Evolutionary conservation across 2,888 invertebrate genomes (phyloP).

Genomic region (Marasmarcha lunaedactyla): DNA sequence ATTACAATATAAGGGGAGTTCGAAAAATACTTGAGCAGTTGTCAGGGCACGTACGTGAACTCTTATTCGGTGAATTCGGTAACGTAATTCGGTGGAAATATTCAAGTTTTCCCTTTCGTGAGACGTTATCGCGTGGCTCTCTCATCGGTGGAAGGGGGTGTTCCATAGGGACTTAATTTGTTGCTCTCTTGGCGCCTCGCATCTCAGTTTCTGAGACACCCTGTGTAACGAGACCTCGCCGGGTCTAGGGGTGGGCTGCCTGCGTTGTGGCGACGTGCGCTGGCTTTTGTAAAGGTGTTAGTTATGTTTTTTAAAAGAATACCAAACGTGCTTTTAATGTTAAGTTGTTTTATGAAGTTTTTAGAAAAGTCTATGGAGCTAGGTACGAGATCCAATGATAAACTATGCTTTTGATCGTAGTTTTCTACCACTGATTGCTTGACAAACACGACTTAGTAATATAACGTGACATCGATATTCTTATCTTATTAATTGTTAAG

Average conservation of each 20-base stretch:
- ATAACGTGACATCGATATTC: no score
- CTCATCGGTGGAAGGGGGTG: slow-evolving; percentile 33
- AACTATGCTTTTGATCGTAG: no score
- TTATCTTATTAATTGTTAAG: no score
- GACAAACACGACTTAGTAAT: no score
- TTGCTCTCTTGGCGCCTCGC: slow-evolving; percentile 69
- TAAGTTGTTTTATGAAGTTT: no score
- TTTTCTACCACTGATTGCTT: no score
- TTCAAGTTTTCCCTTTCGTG: slow-evolving; percentile 62
- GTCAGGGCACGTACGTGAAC: slow-evolving; percentile 50
- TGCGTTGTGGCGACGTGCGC: no score
- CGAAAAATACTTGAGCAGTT: slow-evolving; percentile 48
- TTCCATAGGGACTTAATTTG: slow-evolving; percentile 66
- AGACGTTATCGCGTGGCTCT: slow-evolving; percentile 59
- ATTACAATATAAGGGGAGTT: slow-evolving; percentile 43
- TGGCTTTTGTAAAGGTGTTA: no score
- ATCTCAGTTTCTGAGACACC: slow-evolving; percentile 63
- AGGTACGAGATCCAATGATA: no score
- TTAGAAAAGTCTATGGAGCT: no score
- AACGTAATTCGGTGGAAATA: slow-evolving; percentile 60
- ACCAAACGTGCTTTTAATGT: no score
- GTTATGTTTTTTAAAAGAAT: no score
- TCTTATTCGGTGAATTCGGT: slow-evolving; percentile 56
- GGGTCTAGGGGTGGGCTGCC: slow-evolving; percentile 24
- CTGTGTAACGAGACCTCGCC: slow-evolving; percentile 64